A percentile compares a stretch with the other conserved stretches of the same genome.
These are phyloP conservation scores for Urechis unicinctus DNA, from an alignment of 2,888 invertebrate species.

Conservation along the genomic window DNA sequence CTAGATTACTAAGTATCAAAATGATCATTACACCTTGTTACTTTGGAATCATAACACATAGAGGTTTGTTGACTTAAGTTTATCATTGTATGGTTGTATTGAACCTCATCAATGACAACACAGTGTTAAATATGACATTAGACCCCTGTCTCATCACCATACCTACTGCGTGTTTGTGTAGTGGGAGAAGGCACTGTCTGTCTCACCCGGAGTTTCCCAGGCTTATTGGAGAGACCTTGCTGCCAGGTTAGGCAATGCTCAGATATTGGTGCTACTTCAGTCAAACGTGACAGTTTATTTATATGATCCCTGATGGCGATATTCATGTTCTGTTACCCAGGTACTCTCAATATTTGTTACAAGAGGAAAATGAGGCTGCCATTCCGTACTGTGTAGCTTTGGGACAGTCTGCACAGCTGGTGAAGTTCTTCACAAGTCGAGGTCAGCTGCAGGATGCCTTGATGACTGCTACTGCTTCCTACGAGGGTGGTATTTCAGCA, in stretches of 20 bases:
- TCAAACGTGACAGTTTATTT: background rate
- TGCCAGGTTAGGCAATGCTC: constrained; percentile 40
- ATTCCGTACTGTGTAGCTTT: constrained; percentile 44
- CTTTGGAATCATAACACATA: too few species aligned
- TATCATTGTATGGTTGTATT: too few species aligned
- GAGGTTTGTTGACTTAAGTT: too few species aligned
- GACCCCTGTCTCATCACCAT: too few species aligned
- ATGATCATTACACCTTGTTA: too few species aligned
- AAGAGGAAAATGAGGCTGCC: constrained; percentile 38
- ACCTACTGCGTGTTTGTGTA: constrained; percentile 16
- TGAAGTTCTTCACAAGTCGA: constrained; percentile 28
- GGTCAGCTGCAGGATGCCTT: constrained; percentile 42
- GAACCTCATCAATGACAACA: too few species aligned
- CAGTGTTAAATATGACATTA: background rate
- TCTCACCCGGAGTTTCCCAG: constrained; percentile 51
- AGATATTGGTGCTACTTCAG: background rate
- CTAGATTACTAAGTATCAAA: too few species aligned
- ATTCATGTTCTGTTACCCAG: constrained; percentile 24
- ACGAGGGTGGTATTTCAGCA: constrained; percentile 13
- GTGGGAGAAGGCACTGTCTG: constrained; percentile 52
- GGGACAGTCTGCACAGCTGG: constrained; percentile 32
- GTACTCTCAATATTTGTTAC: constrained; percentile 34
- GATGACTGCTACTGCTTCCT: constrained; percentile 22
- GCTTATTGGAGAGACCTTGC: constrained; percentile 48
- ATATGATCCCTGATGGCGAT: background rate